A percentile compares a stretch with the other conserved stretches of the same genome.
Evolutionary conservation across 2,888 invertebrate species (phyloP).

Genomic region (Frankliniella intonsa): DNA sequence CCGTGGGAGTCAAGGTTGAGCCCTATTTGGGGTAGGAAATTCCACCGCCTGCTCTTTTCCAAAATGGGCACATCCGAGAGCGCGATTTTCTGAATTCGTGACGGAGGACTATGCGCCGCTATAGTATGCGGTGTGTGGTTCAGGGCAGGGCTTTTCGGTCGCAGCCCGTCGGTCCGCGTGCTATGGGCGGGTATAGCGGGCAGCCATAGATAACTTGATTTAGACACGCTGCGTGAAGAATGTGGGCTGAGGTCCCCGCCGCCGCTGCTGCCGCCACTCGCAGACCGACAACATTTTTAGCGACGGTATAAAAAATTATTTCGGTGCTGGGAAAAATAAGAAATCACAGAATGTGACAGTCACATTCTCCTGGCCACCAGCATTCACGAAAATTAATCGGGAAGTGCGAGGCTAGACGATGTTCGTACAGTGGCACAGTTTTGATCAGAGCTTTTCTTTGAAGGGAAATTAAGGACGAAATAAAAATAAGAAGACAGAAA

Average conservation of each 20-base stretch:
- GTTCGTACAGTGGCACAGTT: no score
- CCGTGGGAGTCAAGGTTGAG: neutral
- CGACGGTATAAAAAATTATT: neutral
- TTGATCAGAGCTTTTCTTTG: no score
- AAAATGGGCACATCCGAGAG: no score
- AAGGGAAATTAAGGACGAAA: neutral
- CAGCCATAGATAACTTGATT: slow-evolving; percentile 16
- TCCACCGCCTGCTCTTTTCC: no score
- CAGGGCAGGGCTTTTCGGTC: no score
- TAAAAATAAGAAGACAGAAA: neutral
- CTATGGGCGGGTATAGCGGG: neutral
- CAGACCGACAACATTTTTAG: slow-evolving; percentile 5
- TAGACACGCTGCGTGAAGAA: slow-evolving; percentile 13
- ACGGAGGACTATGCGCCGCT: no score
- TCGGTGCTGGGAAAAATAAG: neutral
- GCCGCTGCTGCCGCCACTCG: neutral
- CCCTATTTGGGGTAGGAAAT: neutral
- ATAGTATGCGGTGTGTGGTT: neutral
- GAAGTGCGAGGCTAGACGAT: no score
- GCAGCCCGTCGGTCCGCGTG: no score
- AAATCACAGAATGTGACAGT: no score
- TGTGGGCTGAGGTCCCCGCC: neutral
- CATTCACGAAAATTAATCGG: no score
- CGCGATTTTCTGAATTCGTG: no score
- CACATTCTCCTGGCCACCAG: no score